Evolutionary conservation across 2,113 vertebrate genomes (phyloP), one percentile per base, ranked within the genome.

Genomic region (Lathamus discolor): DNA sequence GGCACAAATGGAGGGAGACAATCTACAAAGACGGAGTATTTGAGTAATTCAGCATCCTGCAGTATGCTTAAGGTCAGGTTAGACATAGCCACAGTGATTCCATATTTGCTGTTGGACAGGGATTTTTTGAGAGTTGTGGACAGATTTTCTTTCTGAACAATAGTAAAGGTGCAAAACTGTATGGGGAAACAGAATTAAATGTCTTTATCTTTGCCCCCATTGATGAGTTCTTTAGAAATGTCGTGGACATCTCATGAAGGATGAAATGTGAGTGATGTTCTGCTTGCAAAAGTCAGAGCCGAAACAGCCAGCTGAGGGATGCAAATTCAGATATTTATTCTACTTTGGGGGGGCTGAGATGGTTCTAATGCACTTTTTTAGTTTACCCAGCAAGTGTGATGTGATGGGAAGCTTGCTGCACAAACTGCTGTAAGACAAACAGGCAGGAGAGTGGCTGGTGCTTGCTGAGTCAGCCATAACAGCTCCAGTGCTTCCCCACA

Each of bases 381-480:
- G 37, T 59, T 48, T 57, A 11, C 43, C 12, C 1, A 67, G 41
- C 15, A 7, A 63, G 33, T 0, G 0, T 23, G n/a, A 52, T 24
- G 2, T 6, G 4, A 17, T 4, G 33, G 35, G 41, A 35, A 44
- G 15, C 69, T 77, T 6, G 0, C 61, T 54, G 81, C 35, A 9
- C 18, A 48, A 57, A 5, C 67, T 52, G 77, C 93, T 33, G 23
- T 7, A 29, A 72, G 80, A n/a, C 16, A 75, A 61, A 83, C 24
- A 48, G 62, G 52, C 46, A 22, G 0, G 5, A 37, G 67, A 52
- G 46, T 3, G 52, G 35, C 83, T 51, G 77, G 41, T 23, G 9
- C 46, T 51, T 63, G 84, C 94, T 94, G 92, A 70, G n/a, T 95
- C 93, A 88, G 94, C 84, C 8, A 1, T 5, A 41, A 83, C 4